Percentiles rank a stretch among this genome's conserved stretches.
Conservation (phyloP, 2,113 vertebrate species). For the Aplodontia rufa region DNA sequence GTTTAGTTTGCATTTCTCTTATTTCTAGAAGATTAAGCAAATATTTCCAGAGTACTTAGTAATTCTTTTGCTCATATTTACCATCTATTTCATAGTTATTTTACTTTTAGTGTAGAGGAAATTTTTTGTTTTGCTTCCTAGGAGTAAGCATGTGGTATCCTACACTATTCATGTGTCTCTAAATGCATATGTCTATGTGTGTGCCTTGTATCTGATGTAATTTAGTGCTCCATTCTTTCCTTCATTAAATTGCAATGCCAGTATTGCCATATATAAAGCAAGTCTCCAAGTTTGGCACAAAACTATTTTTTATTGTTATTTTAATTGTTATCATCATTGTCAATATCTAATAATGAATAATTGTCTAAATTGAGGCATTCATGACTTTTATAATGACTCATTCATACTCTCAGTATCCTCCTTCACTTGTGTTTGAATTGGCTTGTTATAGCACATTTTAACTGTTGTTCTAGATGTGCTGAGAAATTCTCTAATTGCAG, state of each 20-base stretch:
- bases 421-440: background rate
- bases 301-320: background rate
- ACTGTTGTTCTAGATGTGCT: background rate
- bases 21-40: background rate
- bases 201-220: background rate
- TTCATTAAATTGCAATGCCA: background rate
- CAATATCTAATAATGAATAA: background rate
- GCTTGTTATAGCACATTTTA: background rate
- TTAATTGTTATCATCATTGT: background rate
- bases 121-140: background rate
- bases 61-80: background rate
- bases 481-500: background rate
- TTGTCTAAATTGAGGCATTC: background rate
- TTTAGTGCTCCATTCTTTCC: background rate
- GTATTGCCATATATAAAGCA: background rate
- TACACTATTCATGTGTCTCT: background rate
- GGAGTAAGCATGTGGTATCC: background rate
- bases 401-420: background rate
- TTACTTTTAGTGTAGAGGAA: background rate
- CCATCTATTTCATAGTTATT: background rate
- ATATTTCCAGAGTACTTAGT: background rate
- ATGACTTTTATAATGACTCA: slow-evolving; percentile 6
- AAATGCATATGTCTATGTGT: background rate
- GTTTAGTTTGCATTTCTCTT: background rate
- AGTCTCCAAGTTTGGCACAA: background rate